phyloP scores from a whole-genome alignment of 1,140 invertebrate species.

The Diabrotica undecimpunctata region DNA sequence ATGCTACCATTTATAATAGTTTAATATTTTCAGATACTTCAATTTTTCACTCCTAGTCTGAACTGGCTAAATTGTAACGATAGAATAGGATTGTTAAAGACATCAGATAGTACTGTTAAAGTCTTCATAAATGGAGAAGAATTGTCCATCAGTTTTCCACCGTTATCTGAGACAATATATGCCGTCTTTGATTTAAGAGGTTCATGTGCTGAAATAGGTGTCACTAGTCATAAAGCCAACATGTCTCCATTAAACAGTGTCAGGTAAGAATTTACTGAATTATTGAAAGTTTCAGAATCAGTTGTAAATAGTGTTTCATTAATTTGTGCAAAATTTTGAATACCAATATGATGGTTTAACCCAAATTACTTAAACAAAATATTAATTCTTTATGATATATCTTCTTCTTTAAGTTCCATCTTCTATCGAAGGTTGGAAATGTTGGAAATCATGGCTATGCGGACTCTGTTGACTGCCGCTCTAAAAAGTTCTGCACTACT shows the following conservation, averaged over 20 bases:
- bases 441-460: too few relatives aligned
- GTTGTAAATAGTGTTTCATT: too few relatives aligned
- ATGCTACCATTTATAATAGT: too few relatives aligned
- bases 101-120: constrained; percentile 55
- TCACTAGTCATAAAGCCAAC: constrained; percentile 47
- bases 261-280: constrained; percentile 1
- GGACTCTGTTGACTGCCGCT: too few relatives aligned
- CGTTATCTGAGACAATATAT: constrained; percentile 37
- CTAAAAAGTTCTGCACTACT: too few relatives aligned
- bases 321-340: too few relatives aligned
- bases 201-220: constrained; percentile 40
- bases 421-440: too few relatives aligned
- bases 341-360: too few relatives aligned
- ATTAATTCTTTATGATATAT: too few relatives aligned
- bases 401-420: too few relatives aligned
- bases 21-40: constrained; percentile 47
- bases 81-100: constrained; percentile 63
- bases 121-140: constrained; percentile 76
- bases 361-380: too few relatives aligned
- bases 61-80: constrained; percentile 76
- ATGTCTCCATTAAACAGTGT: constrained; percentile 57
- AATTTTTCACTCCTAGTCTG: constrained; percentile 68
- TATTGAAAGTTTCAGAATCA: too few relatives aligned
- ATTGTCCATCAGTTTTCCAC: constrained; percentile 52
- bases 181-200: constrained; percentile 41